Conservation (phyloP, 2,797 vertebrate species). For the Chiloscyllium punctatum region DNA sequence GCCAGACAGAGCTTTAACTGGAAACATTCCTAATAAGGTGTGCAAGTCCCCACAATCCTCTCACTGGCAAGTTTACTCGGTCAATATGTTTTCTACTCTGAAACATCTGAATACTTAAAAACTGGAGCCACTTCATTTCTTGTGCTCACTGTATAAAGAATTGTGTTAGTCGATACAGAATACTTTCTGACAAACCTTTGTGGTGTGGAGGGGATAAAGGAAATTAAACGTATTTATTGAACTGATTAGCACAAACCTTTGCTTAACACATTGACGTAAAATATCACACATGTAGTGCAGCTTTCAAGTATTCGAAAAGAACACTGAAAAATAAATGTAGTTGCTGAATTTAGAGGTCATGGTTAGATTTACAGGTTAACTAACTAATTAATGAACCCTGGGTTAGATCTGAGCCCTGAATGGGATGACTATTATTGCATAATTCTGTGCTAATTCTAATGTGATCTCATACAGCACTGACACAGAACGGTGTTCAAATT, state of each 20-base stretch:
- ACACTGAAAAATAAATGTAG: background rate
- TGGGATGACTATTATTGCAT: background rate
- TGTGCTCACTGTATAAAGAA: background rate
- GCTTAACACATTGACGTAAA: background rate
- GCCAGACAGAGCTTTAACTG: background rate
- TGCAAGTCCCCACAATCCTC: background rate
- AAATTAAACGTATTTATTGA: conserved; percentile 6
- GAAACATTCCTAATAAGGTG: conserved; percentile 17
- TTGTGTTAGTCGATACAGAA: background rate
- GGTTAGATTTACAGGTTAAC: background rate
- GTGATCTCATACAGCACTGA: background rate
- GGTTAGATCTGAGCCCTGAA: background rate
- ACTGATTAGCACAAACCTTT: background rate
- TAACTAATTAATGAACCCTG: background rate
- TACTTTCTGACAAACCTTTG: background rate
- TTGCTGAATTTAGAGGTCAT: background rate
- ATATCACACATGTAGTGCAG: background rate
- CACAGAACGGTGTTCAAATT: background rate
- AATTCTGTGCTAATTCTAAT: background rate
- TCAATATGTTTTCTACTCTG: background rate
- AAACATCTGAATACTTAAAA: background rate
- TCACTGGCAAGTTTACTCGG: background rate
- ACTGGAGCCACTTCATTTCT: background rate
- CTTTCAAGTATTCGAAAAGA: background rate
- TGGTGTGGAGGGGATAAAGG: background rate